A percentile compares a stretch with the other conserved stretches of the same genome.
phyloP scores from a whole-genome alignment of 2,888 invertebrate genomes.

The Chymomyza procnemis region DNA sequence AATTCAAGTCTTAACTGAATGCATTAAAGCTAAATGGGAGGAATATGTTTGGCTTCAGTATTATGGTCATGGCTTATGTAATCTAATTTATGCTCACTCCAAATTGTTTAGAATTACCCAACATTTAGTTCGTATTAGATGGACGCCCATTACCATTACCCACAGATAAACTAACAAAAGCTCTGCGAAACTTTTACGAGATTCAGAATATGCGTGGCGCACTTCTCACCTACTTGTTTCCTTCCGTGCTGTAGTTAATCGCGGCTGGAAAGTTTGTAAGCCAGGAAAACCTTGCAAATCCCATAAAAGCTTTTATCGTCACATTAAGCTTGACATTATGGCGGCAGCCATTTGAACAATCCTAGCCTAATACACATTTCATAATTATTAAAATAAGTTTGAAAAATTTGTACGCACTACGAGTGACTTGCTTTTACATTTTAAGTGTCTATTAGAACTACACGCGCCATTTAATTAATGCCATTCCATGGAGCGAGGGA shows the following conservation, averaged over 20 bases:
- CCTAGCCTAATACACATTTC: not conserved
- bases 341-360: not conserved
- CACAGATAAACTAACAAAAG: not conserved
- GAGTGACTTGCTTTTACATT: conserved; percentile 6
- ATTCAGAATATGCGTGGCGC: not conserved
- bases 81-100: not conserved
- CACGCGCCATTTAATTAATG: conserved; percentile 25
- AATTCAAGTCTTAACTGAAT: not conserved
- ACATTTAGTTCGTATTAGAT: not conserved
- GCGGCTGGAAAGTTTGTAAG: not conserved
- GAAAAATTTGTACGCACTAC: conserved; percentile 12
- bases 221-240: not conserved
- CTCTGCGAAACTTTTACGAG: not conserved
- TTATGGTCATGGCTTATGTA: not conserved
- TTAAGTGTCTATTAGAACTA: conserved; percentile 14
- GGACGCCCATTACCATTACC: not conserved
- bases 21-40: not conserved
- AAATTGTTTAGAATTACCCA: not conserved
- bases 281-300: not conserved
- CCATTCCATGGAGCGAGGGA: conserved; percentile 4
- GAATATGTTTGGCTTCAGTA: not conserved
- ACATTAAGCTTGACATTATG: not conserved
- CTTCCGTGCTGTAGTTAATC: not conserved
- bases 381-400: conserved; percentile 14
- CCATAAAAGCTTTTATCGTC: not conserved